A percentile compares a stretch with the other conserved stretches of the same genome.
Conservation (phyloP, 2,888 invertebrate species). For the Drosophila picticornis region DNA sequence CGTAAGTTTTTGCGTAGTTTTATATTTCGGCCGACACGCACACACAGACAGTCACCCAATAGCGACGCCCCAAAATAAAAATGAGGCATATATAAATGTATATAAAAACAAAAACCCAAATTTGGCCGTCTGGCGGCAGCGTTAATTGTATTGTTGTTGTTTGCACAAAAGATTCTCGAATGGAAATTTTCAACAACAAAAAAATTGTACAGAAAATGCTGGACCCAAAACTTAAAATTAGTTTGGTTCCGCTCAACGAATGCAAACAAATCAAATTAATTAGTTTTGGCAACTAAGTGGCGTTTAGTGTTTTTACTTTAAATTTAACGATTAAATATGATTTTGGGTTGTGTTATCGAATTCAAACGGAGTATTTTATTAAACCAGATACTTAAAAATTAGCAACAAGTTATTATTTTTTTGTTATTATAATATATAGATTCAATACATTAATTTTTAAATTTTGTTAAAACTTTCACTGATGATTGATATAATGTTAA, state of each 20-base stretch:
- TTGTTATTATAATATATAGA: background rate
- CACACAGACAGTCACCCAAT: slow-evolving; percentile 23
- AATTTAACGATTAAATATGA: background rate
- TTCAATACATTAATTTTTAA: background rate
- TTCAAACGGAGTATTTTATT: background rate
- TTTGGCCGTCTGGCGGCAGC: slow-evolving; percentile 51
- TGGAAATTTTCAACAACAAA: slow-evolving; percentile 57
- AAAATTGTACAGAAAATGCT: background rate
- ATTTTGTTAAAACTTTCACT: background rate
- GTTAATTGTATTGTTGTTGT: slow-evolving; percentile 43
- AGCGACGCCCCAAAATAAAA: slow-evolving; percentile 22
- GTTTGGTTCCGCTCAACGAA: slow-evolving; percentile 1
- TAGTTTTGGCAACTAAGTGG: background rate
- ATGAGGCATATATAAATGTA: slow-evolving; percentile 10
- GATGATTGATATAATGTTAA: background rate
- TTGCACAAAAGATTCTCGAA: slow-evolving; percentile 50
- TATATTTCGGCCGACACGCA: slow-evolving; percentile 29
- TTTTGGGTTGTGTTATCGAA: background rate
- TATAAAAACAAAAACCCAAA: slow-evolving; percentile 37
- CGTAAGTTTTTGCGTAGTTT: slow-evolving; percentile 71
- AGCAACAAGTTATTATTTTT: background rate
- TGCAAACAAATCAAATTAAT: slow-evolving; percentile 4
- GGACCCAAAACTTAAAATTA: background rate
- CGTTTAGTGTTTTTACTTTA: background rate
- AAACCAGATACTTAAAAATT: background rate